phyloP scores from a whole-genome alignment of 2,113 vertebrate genomes.

The Balaeniceps rex region DNA sequence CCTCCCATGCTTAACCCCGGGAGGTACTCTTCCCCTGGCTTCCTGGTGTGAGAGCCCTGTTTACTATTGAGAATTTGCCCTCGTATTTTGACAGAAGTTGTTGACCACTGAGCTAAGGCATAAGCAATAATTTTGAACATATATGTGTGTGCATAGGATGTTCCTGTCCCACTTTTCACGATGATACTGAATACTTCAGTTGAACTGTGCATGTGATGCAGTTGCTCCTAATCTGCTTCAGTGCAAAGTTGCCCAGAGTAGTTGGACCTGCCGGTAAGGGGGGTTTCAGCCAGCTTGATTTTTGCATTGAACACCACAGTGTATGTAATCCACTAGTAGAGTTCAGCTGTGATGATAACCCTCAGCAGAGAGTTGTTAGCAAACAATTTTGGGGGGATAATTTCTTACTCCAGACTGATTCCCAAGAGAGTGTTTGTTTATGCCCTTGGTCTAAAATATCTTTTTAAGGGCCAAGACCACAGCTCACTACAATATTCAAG shows the following conservation, averaged over 20 bases:
- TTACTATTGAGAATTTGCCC: neutral
- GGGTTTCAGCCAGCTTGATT: neutral
- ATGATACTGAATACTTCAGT: neutral
- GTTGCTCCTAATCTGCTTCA: neutral
- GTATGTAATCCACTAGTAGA: neutral
- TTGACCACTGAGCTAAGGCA: neutral
- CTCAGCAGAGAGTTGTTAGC: neutral
- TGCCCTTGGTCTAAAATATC: neutral
- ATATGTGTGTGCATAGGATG: rapidly evolving
- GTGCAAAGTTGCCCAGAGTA: no score
- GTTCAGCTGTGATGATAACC: neutral
- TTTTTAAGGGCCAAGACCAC: neutral
- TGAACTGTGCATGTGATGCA: rapidly evolving
- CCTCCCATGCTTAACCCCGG: neutral
- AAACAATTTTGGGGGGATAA: neutral
- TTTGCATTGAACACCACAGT: neutral
- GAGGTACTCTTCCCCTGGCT: neutral
- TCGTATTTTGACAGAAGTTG: neutral
- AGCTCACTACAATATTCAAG: neutral
- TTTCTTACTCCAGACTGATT: neutral
- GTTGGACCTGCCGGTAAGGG: neutral
- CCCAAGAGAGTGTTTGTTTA: neutral
- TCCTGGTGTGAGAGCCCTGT: neutral
- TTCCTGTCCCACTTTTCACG: neutral
- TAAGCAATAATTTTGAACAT: neutral